Conservation (phyloP, 1,140 invertebrate genomes). For the Anoplophora glabripennis region DNA sequence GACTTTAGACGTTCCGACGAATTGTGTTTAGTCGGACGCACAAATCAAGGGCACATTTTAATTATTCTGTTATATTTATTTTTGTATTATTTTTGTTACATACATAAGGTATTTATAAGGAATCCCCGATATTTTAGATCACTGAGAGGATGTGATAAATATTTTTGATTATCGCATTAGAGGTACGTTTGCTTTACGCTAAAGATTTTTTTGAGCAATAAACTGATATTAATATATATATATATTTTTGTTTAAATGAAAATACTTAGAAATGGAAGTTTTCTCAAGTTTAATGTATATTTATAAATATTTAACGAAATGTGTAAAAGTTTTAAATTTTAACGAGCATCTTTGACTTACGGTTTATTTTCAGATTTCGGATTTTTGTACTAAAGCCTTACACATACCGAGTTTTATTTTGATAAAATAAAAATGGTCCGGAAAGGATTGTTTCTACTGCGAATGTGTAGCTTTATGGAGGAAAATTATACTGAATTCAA, state of each 20-base stretch:
- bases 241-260: neutral
- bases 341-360: too few species aligned
- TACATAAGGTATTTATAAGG: neutral
- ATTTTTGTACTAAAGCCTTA: too few species aligned
- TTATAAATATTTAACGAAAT: too few species aligned
- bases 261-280: neutral
- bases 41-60: neutral
- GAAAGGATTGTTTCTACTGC: neutral
- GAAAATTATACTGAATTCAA: neutral
- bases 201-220: neutral
- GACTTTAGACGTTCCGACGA: neutral
- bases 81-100: constrained; percentile 4
- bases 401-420: too few species aligned
- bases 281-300: too few species aligned
- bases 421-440: neutral
- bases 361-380: too few species aligned
- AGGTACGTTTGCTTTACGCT: constrained; percentile 1
- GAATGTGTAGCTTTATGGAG: constrained; percentile 2
- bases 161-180: neutral
- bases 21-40: neutral
- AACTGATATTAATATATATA: constrained; percentile 1
- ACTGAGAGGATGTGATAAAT: neutral
- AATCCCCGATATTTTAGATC: neutral
- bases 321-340: too few species aligned
- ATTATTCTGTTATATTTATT: constrained; percentile 6